Base-by-base conservation (phyloP, 2,113 vertebrate genomes). In the Boulengeromyrus knoepffleri region DNA sequence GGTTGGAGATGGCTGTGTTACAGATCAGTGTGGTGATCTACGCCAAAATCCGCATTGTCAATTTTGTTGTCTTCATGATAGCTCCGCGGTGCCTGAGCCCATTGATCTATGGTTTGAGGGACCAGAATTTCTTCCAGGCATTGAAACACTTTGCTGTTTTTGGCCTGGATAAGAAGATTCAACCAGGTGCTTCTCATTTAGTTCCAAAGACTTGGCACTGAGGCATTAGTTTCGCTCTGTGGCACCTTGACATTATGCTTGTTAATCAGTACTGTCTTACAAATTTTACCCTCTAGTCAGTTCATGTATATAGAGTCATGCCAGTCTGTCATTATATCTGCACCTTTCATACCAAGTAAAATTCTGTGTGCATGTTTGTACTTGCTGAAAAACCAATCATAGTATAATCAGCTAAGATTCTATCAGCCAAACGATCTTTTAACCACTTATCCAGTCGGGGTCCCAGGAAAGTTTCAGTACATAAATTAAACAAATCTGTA, bases 91-190 rank as follows among this genome's bases (percentile, higher is more conserved):
- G 92, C 84, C 52, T 93, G 24, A 92, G 90, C 87, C 92, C 92
- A 31, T 62, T 93, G 24, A 90, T 91, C 5, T 92, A 93, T 87
- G 92, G 92, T n/a, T 52, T 92, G 66, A 89, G 91, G 46, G 91
- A 92, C 86, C 83, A 91, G 47, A 92, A 88, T 80, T 92, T 92
- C 85, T 90, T 39, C 49, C 50, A 85, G n/a, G 91, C 87, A 56
- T 87, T 93, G 39, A 90, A 45, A 53, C 45, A 90, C 58, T 89
- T 90, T 89, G 91, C 88, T 3, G 42, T 90, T 53, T 91, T 83
- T 90, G 90, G 92, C 24, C 42, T 92, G 27, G 86, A 52, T 6
- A 45, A 46, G 39, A 46, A 85, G 70, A 36, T 77, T 77, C 70
- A 77, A 36, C 70, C 70, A 31, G 70, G 10, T 13, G 70, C 70